Evolutionary conservation across 2,888 invertebrate genomes (phyloP), one percentile per base, ranked within the genome.

Genomic region (Ferrisia virgata): DNA sequence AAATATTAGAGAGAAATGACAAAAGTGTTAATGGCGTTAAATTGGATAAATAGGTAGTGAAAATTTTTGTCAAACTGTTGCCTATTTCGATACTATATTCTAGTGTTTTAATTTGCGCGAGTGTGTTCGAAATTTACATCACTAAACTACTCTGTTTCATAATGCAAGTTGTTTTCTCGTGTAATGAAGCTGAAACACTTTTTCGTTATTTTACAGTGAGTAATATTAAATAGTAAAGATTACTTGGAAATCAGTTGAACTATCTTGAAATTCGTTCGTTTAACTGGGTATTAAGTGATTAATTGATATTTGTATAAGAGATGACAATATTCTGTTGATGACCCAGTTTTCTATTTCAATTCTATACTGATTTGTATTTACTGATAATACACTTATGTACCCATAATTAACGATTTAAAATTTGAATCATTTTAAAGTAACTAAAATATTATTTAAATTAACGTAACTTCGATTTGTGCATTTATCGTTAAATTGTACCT

Each of bases 11-110:
- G 64, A 84, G 83, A 83, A 43, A 40, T 83, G 83, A 83, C 43
- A 76, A 43, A 39, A 83, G 83, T 83, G 83, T 83, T 83, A 83
- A 83, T 83, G 83, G 83, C 83, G 83, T 83, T 83, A 76, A 83
- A 76, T 83, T 76, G 83, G 72, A 83, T 83, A 43, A 43, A 83
- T 83, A 83, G 83, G 83, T 83, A 83, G 76, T 83, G 83, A 72
- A 72, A 83, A 76, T 83, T 72, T 33, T 40, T 33, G 31, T 40
- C 25, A 76, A 76, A 39, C 76, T 64, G 39, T 43, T 83, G 31
- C 28, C 18, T 39, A 36, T n/a, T n/a, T n/a, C n/a, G n/a, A n/a
- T 43, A 43, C 72, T 0, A 18, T 18, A 72, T 13, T 28, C 1
- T 25, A 40, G 39, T 39, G n/a, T 40, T 72, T 76, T 11, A 28